phyloP scores from a whole-genome alignment of 2,888 invertebrate genomes.

The Boloria euphrosyne region DNA sequence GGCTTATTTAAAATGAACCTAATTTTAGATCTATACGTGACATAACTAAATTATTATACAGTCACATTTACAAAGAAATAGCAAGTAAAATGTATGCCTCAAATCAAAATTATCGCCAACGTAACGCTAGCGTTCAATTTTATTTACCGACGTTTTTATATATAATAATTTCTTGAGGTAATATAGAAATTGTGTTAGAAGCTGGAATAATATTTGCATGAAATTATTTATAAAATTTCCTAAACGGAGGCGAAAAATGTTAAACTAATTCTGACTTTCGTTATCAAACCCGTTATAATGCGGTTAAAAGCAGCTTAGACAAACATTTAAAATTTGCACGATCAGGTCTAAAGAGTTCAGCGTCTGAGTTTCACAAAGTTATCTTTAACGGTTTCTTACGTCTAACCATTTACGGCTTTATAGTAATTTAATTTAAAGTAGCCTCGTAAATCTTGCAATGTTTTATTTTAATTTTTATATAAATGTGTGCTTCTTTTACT shows the following conservation, averaged over 20 bases:
- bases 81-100: background rate
- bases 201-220: constrained; percentile 24
- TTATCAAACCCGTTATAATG: constrained; percentile 22
- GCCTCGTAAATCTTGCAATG: too few relatives aligned
- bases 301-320: constrained; percentile 17
- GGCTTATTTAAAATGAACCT: too few relatives aligned
- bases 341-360: constrained; percentile 12
- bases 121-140: constrained; percentile 23
- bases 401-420: constrained; percentile 2
- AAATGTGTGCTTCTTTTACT: too few relatives aligned
- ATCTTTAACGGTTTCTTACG: constrained; percentile 8
- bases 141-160: constrained; percentile 30
- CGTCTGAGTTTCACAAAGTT: constrained; percentile 17
- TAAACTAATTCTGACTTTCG: constrained; percentile 6
- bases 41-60: background rate
- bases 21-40: too few relatives aligned
- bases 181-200: constrained; percentile 25
- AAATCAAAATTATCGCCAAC: constrained; percentile 14
- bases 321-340: constrained; percentile 16
- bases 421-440: background rate
- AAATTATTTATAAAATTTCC: constrained; percentile 17
- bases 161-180: constrained; percentile 23
- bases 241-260: background rate
- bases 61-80: constrained; percentile 1
- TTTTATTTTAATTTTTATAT: too few relatives aligned